Evolutionary conservation across 2,888 invertebrate genomes (phyloP).

Genomic region (Orchestes rusci): DNA sequence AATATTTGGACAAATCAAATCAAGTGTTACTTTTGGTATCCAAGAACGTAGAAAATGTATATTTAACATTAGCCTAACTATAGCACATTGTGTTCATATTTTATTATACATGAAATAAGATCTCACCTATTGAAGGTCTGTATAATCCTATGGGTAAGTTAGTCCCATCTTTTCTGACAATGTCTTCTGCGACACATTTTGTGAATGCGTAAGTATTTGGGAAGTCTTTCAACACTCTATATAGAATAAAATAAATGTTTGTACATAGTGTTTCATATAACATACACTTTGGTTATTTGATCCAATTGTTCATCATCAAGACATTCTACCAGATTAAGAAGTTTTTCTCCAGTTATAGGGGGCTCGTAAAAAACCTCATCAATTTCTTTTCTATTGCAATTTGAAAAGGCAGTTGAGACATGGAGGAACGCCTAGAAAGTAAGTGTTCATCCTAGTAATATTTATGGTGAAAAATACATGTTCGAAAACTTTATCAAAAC

Average conservation of each 20-base stretch:
- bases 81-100: too few relatives aligned
- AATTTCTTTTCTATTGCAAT: conserved; percentile 50
- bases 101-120: conserved; percentile 1
- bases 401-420: conserved; percentile 59
- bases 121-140: conserved; percentile 73
- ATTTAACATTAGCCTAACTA: too few relatives aligned
- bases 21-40: too few relatives aligned
- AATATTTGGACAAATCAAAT: too few relatives aligned
- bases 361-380: conserved; percentile 50
- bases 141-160: conserved; percentile 72
- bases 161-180: conserved; percentile 57
- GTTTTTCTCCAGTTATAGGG: conserved; percentile 39
- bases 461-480: too few relatives aligned
- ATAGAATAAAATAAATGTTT: conserved; percentile 7
- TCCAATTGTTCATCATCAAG: conserved; percentile 41
- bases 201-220: conserved; percentile 83
- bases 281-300: conserved; percentile 37
- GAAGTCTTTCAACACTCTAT: conserved; percentile 30
- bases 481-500: too few relatives aligned
- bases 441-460: not conserved
- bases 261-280: not conserved
- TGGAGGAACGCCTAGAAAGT: conserved; percentile 46
- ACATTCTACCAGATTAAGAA: conserved; percentile 43
- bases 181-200: conserved; percentile 78
- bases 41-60: too few relatives aligned